Evolutionary conservation across 2,113 vertebrate species (phyloP), one percentile per base, ranked within the genome.

Genomic region (Coptodon bakossiorum): DNA sequence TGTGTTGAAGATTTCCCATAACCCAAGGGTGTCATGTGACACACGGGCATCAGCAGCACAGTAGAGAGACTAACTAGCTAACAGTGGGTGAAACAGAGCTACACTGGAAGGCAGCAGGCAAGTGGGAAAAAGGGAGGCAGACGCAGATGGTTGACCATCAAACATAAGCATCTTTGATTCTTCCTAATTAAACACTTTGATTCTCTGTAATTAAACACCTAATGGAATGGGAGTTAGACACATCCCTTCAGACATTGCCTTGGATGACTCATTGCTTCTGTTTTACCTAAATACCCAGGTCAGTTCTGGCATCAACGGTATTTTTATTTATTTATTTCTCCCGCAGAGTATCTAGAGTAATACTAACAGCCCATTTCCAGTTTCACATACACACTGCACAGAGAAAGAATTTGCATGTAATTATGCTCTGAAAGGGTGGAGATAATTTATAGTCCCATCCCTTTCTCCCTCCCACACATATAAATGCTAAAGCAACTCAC

Each of bases 111-210:
- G 89, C 91, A 91, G 93, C 90, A 84, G 92, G 82, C 83, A 80
- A 86, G 73, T 7, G n/a, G 90, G 90, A 3, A 85, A 68, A 81
- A 48, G 40, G 50, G 82, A 92, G 86, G 88, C 85, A 90, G 91
- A 88, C 89, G 85, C 96, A 96, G 95, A 96, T 96, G 94, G 93
- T 87, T 95, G 95, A 95, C 94, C 93, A 90, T 95, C 93, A 95
- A 94, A 95, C 91, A 93, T 93, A 91, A 95, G 94, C 92, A 59
- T 94, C 88, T 94, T 96, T 95, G 92, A 95, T 96, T 96, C 91
- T 81, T 92, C 84, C 89, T 95, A 95, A 96, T 96, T 95, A 96
- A 96, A 96, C 95, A 96, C 93, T 94, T 94, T 95, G 91, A 96
- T 96, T 96, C 92, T 84, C 89, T 92, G 90, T 95, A 95, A 96